Evolutionary conservation across 1,140 invertebrate genomes (phyloP), one percentile per base, ranked within the genome.

Genomic region (Phymastichus coffea): DNA sequence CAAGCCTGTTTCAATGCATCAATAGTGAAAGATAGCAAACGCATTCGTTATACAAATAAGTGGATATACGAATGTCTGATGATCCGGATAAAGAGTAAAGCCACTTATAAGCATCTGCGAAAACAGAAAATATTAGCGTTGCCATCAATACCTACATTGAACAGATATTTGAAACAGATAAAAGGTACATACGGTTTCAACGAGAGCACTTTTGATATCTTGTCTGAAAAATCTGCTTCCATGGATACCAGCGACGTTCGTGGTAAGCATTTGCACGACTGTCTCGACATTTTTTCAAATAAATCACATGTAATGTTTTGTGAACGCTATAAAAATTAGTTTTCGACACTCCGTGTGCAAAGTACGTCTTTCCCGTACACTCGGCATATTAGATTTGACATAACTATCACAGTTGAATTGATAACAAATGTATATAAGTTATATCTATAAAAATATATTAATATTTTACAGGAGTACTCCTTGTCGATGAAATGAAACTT

Each of bases 61-160:
- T 59, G 56, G 56, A 40, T 57, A 7, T 59, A 53, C 20, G 48
- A 63, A 40, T 59, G 62, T 33, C 7, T 63, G 8, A 22, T 63
- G 9, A 17, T 63, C 2, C 30, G 62, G 2, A 63, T 54, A 8
- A 63, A 63, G 53, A 63, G 62, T 33, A 14, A 28, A 10, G 48
- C 44, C 23, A 41, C 49, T 8, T 63, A 63, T 26, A 20, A 40
- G 0, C 62, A 64, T 35, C 25, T 60, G 3, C 30, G 56, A 17
- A 30, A 23, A 1, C 51, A 40, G 15, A 46, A 51, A n/a, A 56
- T 64, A 1, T 28, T 64, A 3, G 15, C 46, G 1, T 48, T 64
- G 17, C 57, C 57, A 22, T 28, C 15, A 44, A 8, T 22, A n/a
- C n/a, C 33, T 17, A 56, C 53, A 1, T 25, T 63, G 7, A 40